Conservation (phyloP, 2,888 invertebrate genomes). For the Cheilosia vulpina region DNA sequence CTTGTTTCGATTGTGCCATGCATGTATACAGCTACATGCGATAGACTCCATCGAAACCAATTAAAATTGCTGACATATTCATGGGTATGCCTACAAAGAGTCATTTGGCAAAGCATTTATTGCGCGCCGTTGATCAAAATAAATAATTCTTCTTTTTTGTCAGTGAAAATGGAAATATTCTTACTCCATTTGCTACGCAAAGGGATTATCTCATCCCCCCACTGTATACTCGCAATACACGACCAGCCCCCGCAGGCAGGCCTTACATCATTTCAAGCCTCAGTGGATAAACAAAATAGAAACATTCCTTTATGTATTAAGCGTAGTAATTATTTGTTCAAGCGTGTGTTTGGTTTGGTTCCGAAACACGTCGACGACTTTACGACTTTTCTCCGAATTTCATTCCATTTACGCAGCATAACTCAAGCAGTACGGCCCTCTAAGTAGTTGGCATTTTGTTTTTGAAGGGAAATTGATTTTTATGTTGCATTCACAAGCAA, state of each 20-base stretch:
- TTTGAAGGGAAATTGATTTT: constrained; percentile 39
- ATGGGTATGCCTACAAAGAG: not conserved
- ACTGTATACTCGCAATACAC: not conserved
- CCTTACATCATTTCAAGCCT: constrained; percentile 71
- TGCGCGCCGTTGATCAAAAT: constrained; percentile 60
- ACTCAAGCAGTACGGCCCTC: constrained; percentile 16
- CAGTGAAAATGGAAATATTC: constrained; percentile 13
- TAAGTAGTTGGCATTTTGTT: constrained; percentile 11
- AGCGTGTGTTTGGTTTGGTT: constrained; percentile 50
- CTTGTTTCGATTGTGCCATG: not conserved
- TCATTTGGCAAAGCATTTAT: constrained; percentile 36
- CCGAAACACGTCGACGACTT: constrained; percentile 39
- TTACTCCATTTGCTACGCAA: constrained; percentile 60
- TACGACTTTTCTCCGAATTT: constrained; percentile 43
- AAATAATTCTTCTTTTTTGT: constrained; percentile 29
- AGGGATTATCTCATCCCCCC: constrained; percentile 49
- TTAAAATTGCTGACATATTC: constrained; percentile 52
- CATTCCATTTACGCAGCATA: constrained; percentile 42
- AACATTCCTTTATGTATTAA: constrained; percentile 62
- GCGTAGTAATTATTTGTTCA: constrained; percentile 69
- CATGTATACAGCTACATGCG: not conserved
- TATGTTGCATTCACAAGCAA: constrained; percentile 17
- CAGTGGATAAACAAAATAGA: constrained; percentile 64
- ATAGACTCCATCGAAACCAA: constrained; percentile 26
- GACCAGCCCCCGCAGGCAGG: constrained; percentile 2